Conservation (phyloP, 1,140 invertebrate genomes). For the Drosophila lacertosa region DNA sequence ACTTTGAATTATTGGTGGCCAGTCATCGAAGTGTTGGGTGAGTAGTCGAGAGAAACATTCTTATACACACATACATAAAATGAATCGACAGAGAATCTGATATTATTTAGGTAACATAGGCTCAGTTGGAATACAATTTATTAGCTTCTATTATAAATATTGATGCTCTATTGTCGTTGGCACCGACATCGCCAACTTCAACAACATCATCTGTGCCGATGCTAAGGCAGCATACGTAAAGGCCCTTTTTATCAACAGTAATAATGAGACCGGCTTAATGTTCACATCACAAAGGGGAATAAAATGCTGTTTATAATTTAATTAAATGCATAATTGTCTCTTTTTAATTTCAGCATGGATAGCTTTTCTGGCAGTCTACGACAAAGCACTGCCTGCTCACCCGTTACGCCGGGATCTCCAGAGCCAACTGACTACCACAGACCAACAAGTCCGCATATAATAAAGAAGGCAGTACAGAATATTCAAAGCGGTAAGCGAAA, state of each 20-base stretch:
- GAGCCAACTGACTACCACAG: slow-evolving; percentile 84
- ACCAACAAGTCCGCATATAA: slow-evolving; percentile 83
- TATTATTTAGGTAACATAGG: neutral
- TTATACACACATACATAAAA: neutral
- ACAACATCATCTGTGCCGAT: neutral
- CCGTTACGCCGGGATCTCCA: slow-evolving; percentile 90
- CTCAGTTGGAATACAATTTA: neutral
- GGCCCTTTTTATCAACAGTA: neutral
- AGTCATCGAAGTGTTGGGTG: slow-evolving; percentile 97
- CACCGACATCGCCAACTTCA: neutral
- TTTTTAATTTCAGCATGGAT: slow-evolving; percentile 89
- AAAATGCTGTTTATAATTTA: neutral
- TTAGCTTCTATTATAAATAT: neutral
- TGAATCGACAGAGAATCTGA: neutral
- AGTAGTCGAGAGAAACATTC: slow-evolving; percentile 44
- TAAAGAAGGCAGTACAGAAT: slow-evolving; percentile 71
- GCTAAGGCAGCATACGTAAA: neutral
- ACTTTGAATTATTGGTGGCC: slow-evolving; percentile 96
- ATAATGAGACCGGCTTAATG: neutral
- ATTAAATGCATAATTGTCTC: neutral
- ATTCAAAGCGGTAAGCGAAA: slow-evolving; percentile 79
- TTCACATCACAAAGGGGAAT: neutral
- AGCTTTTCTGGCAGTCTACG: slow-evolving; percentile 95
- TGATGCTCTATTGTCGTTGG: neutral
- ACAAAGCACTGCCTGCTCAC: slow-evolving; percentile 95